Evolutionary conservation across 2,113 vertebrate species (phyloP).

Genomic region (rabbit (Oryctolagus cuniculus)): mOryCun1.1 NC_091445.1:66104001-66104500

Average conservation of each 20-base stretch:
- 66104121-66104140: constrained; percentile 91
- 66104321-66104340: constrained; percentile 88
- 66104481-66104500: constrained; percentile 85
- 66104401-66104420: constrained; percentile 88
- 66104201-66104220: constrained; percentile 71
- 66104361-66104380: constrained; percentile 88
- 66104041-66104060: constrained; percentile 89
- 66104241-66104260: constrained; percentile 82
- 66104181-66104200: constrained; percentile 84
- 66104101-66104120: constrained; percentile 90
- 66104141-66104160: constrained; percentile 83
- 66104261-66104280: constrained; percentile 88
- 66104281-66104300: constrained; percentile 88
- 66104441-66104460: constrained; percentile 77
- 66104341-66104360: constrained; percentile 81
- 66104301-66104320: constrained; percentile 89
- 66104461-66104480: constrained; percentile 60
- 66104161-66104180: constrained; percentile 87
- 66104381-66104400: constrained; percentile 80
- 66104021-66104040: constrained; percentile 83
- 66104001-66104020: constrained; percentile 1
- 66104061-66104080: constrained; percentile 88
- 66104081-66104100: constrained; percentile 86
- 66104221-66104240: constrained; percentile 22
- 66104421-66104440: constrained; percentile 90